Percentiles rank a stretch among this genome's conserved stretches.
phyloP scores from a whole-genome alignment of 2,113 vertebrate genomes.

The Oreochromis tanganicae region DNA sequence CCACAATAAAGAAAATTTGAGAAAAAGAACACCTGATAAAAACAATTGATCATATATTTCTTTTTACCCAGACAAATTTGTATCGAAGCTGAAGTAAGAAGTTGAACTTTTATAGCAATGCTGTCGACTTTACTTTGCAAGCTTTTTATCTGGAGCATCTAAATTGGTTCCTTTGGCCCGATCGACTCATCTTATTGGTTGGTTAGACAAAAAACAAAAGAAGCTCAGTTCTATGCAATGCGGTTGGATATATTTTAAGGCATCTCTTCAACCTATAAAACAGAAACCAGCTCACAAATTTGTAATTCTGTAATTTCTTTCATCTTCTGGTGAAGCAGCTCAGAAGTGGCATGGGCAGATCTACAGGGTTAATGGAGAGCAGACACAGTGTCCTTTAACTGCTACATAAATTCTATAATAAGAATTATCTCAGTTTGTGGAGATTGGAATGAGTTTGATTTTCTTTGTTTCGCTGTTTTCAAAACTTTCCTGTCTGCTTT shows the following conservation, averaged over 20 bases:
- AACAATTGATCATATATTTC: not conserved
- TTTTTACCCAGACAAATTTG: not conserved
- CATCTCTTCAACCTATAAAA: not conserved
- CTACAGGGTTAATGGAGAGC: not conserved
- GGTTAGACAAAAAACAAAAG: not conserved
- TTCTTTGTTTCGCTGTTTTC: not conserved
- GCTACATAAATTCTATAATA: not conserved
- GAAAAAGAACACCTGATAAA: not conserved
- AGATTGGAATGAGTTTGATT: not conserved
- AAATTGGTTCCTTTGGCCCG: not conserved
- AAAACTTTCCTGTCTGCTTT: not conserved
- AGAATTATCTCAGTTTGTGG: not conserved
- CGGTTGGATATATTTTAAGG: not conserved
- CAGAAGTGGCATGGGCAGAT: not conserved
- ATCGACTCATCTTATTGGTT: not conserved
- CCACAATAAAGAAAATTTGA: not conserved
- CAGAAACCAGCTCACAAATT: not conserved
- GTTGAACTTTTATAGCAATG: not conserved
- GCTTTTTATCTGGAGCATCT: not conserved
- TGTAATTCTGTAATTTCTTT: not conserved
- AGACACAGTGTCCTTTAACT: not conserved
- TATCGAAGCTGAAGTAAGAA: not conserved
- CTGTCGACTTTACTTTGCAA: not conserved
- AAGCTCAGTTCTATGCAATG: not conserved
- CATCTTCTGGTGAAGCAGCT: not conserved